Evolutionary conservation across 2,888 invertebrate species (phyloP), one percentile per base, ranked within the genome.

Genomic region (Galerucella nymphaeae): DNA sequence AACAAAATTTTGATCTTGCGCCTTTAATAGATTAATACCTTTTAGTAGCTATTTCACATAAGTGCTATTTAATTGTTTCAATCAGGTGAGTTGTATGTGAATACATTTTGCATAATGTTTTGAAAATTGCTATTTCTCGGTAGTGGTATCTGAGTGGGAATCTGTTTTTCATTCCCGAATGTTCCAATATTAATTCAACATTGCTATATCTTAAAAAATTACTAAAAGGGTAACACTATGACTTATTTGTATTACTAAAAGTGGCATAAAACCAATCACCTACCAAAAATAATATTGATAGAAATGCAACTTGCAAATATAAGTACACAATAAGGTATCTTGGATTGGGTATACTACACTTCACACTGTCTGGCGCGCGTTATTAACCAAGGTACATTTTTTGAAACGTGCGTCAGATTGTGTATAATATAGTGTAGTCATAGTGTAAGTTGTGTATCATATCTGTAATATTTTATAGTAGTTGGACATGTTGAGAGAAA

Each of bases 11-110:
- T 62, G 53, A 66, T 66, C 62, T 63, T 72, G 62, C 66, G 67
- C 72, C 64, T 72, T 68, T 55, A 62, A 57, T 72, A 63, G 65
- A 61, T 63, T n/a, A 55, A 62, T 16, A 53, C 10, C 63, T 69
- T 53, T 53, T 57, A 38, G 23, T 63, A 70, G 63, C 63, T 30
- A 70, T 70, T 70, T 70, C 70, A 70, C 63, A 67, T 62, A 64
- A 70, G 63, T 70, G 70, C 61, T 70, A 70, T 57, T 45, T 70
- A 50, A 59, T 59, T 55, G 30, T 67, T 61, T 66, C 42, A 65
- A 59, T 61, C 58, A 66, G 66, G 66, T 66, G 66, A 66, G 66
- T 66, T 48, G 53, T 66, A 58, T 66, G 55, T 41, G 30, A 55
- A 53, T 55, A 55, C 18, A 18, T 41, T 66, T n/a, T 10, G 30